These are phyloP conservation scores for Noctua fimbriata DNA, from an alignment of 2,888 invertebrate species.

Conservation along the genomic window DNA sequence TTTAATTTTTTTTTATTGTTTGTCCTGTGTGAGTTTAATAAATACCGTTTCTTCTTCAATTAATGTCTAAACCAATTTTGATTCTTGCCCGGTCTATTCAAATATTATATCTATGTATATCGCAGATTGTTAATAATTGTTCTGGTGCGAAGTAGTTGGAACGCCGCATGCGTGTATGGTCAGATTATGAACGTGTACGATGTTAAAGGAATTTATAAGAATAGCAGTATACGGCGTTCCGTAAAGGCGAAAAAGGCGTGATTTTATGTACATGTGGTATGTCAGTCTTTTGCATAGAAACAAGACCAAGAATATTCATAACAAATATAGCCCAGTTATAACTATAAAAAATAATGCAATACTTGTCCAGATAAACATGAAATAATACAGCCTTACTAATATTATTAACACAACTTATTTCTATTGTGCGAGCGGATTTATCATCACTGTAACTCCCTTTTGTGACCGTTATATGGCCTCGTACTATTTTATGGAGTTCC, in stretches of 20 bases:
- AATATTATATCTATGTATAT: not conserved
- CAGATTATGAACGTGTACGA: not conserved
- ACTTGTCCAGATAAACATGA: conserved; percentile 11
- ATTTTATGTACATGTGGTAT: not conserved
- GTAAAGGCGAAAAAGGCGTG: not conserved
- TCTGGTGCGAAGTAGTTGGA: not conserved
- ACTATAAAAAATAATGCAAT: conserved; percentile 4
- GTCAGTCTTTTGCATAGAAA: not conserved
- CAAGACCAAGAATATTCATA: not conserved
- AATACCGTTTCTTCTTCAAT: not conserved
- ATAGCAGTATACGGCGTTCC: not conserved
- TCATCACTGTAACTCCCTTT: conserved; percentile 60
- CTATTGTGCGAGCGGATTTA: conserved; percentile 52
- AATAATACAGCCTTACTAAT: conserved; percentile 38
- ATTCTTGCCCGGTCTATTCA: rapidly evolving
- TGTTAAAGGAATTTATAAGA: not conserved
- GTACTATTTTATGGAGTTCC: conserved; percentile 68
- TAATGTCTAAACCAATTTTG: not conserved
- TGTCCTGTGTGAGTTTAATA: not conserved
- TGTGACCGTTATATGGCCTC: conserved; percentile 65
- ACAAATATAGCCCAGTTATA: not conserved
- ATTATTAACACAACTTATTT: conserved; percentile 52
- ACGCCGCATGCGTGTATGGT: not conserved
- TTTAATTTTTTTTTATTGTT: not conserved
- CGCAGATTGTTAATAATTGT: too few relatives aligned